Percentiles rank a stretch among this genome's conserved stretches.
Evolutionary conservation across 2,797 vertebrate genomes (phyloP).

Genomic region (Syngnathus acus): DNA sequence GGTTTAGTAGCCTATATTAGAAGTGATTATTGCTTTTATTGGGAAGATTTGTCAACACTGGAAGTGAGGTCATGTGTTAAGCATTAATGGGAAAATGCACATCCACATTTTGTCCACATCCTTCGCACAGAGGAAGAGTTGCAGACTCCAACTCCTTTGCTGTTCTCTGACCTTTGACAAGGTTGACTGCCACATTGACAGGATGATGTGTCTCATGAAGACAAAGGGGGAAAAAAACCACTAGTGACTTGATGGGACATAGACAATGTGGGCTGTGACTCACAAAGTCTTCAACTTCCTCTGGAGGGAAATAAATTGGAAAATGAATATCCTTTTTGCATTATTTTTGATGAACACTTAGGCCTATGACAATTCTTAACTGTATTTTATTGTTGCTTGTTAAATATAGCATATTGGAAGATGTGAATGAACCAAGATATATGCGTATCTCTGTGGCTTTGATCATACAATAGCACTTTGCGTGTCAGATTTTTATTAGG

Average conservation of each 20-base stretch:
- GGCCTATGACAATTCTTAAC: no score
- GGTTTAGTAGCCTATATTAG: neutral
- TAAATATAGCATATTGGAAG: no score
- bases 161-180: constrained; percentile 38
- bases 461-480: neutral
- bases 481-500: neutral
- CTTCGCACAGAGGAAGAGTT: constrained; percentile 55
- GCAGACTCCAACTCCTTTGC: constrained; percentile 4
- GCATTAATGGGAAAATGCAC: constrained; percentile 12
- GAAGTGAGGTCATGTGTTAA: neutral
- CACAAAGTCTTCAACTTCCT: neutral
- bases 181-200: constrained; percentile 21
- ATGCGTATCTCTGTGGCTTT: neutral
- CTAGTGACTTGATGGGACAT: neutral
- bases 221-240: constrained; percentile 8
- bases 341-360: no score
- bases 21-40: neutral
- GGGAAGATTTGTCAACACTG: neutral
- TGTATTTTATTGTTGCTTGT: no score
- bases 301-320: neutral
- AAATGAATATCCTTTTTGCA: no score
- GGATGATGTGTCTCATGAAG: constrained; percentile 20
- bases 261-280: neutral
- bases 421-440: neutral
- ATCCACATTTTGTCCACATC: constrained; percentile 34